Evolutionary conservation across 1,140 invertebrate species (phyloP), one percentile per base, ranked within the genome.

Genomic region (Ctenoplectra terminalis): DNA sequence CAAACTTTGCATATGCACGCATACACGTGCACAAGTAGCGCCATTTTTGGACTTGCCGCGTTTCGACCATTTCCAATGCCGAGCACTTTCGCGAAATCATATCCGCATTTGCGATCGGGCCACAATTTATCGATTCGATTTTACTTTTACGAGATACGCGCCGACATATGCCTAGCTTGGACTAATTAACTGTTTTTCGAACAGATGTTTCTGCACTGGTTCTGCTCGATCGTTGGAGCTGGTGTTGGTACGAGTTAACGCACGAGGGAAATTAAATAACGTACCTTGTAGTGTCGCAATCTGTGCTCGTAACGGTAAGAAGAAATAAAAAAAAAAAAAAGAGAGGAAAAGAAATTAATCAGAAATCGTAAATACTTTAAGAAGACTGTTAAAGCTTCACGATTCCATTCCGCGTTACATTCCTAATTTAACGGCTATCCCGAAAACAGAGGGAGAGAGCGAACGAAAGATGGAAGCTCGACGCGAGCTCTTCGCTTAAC

Each of bases 11-110:
- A 43, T 5, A 26, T 17, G 20, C 34, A 20, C 37, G 46, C 26
- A 63, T 15, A 46, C 56, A 48, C 40, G 61, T 56, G 29, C 43
- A 58, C 48, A 61, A 56, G 52, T 70, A 54, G 60, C 34, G 70
- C 78, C 82, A 60, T 82, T 87, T 87, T 82, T 82, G 80, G 72
- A 37, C 46, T 17, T 76, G 37, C 69, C 34, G 13, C 54, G 48
- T 37, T 46, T 50, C 54, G 43, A 37, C 43, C 29, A 37, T 23
- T 52, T 2, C n/a, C 72, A 34, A 70, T 78, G 56, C 23, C 52
- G 31, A 70, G 52, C 40, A 48, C 37, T 63, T 43, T 72, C 69
- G 69, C 48, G 46, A 79, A 79, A 72, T 80, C 67, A 40, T 34
- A 74, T 74, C 70, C 58, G 48, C 77, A 34, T 73, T 48, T 17